Evolutionary conservation across 2,113 vertebrate species (phyloP).

Genomic region (Eulemur macaco): DNA sequence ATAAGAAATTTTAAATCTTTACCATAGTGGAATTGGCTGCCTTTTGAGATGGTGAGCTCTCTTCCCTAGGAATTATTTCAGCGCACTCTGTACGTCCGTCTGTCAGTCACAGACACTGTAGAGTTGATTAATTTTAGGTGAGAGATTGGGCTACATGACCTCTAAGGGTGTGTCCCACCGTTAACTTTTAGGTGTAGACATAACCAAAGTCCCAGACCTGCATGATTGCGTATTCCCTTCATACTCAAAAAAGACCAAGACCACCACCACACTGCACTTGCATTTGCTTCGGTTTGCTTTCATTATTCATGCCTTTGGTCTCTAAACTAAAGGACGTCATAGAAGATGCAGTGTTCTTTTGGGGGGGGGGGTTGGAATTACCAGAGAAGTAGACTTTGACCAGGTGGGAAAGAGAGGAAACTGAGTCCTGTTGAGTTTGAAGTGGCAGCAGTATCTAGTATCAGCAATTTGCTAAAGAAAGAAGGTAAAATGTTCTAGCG

Average conservation of each 20-base stretch:
- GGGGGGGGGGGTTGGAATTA: not conserved
- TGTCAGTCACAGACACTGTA: not conserved
- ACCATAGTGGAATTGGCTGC: not conserved
- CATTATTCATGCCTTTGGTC: slow-evolving; percentile 1
- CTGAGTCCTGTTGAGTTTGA: not conserved
- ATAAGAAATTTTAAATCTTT: not conserved
- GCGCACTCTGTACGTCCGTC: not conserved
- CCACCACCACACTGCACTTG: not conserved
- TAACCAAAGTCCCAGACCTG: not conserved
- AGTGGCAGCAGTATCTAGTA: not conserved
- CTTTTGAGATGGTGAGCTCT: not conserved
- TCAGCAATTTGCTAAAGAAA: not conserved
- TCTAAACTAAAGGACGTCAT: not conserved
- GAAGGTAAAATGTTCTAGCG: not conserved
- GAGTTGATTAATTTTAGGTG: not conserved
- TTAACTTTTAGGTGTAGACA: not conserved
- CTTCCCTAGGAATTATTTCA: not conserved
- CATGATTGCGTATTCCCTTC: not conserved
- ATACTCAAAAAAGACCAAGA: not conserved
- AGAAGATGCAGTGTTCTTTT: not conserved
- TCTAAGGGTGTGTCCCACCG: not conserved
- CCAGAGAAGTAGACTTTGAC: not conserved
- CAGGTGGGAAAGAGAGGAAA: not conserved
- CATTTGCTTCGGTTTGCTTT: slow-evolving; percentile 18
- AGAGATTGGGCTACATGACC: not conserved